These are phyloP conservation scores for Leptopilina drosophilae DNA, from an alignment of 2,888 invertebrate species.

Conservation along the genomic window DNA sequence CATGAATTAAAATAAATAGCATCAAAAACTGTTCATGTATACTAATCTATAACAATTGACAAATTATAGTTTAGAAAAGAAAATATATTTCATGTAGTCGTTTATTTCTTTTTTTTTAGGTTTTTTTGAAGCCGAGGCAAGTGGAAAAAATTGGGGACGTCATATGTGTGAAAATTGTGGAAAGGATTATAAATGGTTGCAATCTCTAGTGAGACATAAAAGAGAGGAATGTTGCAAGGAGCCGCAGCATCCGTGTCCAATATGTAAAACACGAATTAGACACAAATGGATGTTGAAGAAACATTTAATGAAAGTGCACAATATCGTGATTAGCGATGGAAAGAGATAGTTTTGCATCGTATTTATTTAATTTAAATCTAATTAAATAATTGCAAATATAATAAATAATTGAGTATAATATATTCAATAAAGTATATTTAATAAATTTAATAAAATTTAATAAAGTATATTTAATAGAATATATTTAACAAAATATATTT, in stretches of 20 bases:
- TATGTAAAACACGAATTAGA: constrained; percentile 73
- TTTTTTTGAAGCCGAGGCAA: constrained; percentile 56
- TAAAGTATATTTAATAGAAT: no score
- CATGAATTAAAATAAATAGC: no score
- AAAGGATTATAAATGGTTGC: constrained; percentile 86
- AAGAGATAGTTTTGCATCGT: not conserved
- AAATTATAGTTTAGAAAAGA: not conserved
- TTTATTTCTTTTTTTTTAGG: constrained; percentile 47
- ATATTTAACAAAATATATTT: no score
- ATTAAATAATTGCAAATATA: no score
- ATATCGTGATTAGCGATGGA: constrained; percentile 42
- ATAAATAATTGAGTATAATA: no score
- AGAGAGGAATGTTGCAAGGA: constrained; percentile 77
- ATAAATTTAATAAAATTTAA: no score
- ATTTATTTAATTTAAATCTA: no score
- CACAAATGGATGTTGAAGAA: constrained; percentile 76
- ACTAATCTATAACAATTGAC: no score
- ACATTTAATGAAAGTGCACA: constrained; percentile 70
- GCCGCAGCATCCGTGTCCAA: constrained; percentile 74
- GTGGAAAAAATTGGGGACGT: constrained; percentile 70
- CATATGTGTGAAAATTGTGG: constrained; percentile 81
- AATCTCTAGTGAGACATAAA: constrained; percentile 84
- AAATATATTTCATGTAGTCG: not conserved
- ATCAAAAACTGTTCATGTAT: no score
- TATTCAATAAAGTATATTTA: no score